Percentiles rank a stretch among this genome's conserved stretches.
These are phyloP conservation scores for Sander lucioperca DNA, from an alignment of 2,113 vertebrate species.

Conservation along the genomic window DNA sequence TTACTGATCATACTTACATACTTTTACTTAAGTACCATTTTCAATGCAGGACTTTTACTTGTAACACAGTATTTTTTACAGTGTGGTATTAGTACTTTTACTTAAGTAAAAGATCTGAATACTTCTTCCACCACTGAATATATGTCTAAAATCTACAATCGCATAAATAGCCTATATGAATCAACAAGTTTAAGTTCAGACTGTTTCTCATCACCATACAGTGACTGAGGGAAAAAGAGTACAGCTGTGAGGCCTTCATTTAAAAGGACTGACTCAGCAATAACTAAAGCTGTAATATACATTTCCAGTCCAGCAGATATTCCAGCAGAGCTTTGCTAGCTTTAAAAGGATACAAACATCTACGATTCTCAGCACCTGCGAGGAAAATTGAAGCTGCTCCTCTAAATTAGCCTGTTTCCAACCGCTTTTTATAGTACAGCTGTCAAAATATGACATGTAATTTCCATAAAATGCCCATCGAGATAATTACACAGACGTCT, in stretches of 20 bases:
- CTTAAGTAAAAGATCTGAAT: too few relatives aligned
- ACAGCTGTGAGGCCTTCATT: neutral
- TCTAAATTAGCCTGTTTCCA: slow-evolving; percentile 46
- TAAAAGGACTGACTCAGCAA: slow-evolving; percentile 2
- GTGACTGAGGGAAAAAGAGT: neutral
- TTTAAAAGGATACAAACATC: slow-evolving; percentile 4
- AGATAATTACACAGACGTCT: slow-evolving; percentile 45
- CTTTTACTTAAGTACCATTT: too few relatives aligned
- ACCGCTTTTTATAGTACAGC: slow-evolving; percentile 18
- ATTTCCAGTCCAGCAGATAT: neutral
- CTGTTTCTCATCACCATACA: neutral
- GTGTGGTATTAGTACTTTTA: too few relatives aligned
- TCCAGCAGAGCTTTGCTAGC: neutral
- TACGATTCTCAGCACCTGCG: slow-evolving; percentile 4
- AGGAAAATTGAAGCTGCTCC: slow-evolving; percentile 8
- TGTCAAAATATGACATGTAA: slow-evolving; percentile 47
- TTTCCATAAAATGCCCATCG: slow-evolving; percentile 54
- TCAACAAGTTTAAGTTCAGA: neutral
- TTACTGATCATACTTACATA: too few relatives aligned
- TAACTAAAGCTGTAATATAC: neutral
- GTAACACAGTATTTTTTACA: too few relatives aligned
- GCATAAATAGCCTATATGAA: neutral
- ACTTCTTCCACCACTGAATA: too few relatives aligned
- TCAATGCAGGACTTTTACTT: too few relatives aligned
- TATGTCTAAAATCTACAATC: neutral